These are phyloP conservation scores for Aradophagus sp. DNA, from an alignment of 1,140 invertebrate genomes.

Conservation along the genomic window DNA sequence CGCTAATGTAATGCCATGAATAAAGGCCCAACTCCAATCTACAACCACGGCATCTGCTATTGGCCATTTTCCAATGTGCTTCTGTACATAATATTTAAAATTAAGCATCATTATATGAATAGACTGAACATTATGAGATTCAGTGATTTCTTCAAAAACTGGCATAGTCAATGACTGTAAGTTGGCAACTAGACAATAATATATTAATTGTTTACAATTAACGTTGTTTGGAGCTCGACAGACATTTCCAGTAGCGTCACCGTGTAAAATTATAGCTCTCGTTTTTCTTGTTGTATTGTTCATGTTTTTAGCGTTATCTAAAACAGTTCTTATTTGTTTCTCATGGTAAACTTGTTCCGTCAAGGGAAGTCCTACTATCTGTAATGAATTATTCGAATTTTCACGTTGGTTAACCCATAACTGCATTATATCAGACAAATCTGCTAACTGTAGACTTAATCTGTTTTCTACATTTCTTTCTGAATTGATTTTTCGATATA, in stretches of 20 bases:
- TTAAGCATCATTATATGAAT: slow-evolving; percentile 16
- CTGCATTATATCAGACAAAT: slow-evolving; percentile 35
- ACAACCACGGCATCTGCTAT: slow-evolving; percentile 23
- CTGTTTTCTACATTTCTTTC: slow-evolving; percentile 19
- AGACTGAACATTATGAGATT: slow-evolving; percentile 17
- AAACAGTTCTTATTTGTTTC: slow-evolving; percentile 9
- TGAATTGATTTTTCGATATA: slow-evolving; percentile 29
- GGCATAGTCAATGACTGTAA: slow-evolving; percentile 3
- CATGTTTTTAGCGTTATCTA: slow-evolving; percentile 11
- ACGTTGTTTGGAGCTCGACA: slow-evolving; percentile 29
- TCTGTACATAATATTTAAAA: slow-evolving; percentile 18
- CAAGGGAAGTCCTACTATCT: slow-evolving; percentile 11
- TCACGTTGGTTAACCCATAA: too few relatives aligned
- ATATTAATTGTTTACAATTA: slow-evolving; percentile 35
- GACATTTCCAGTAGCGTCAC: slow-evolving; percentile 43
- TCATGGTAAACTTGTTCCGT: slow-evolving; percentile 18
- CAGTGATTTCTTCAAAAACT: slow-evolving; percentile 18
- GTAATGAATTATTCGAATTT: slow-evolving; percentile 8
- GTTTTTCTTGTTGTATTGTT: neutral
- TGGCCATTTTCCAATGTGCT: slow-evolving; percentile 23
- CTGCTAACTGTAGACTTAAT: slow-evolving; percentile 16
- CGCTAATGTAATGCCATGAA: slow-evolving; percentile 16
- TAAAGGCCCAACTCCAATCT: slow-evolving; percentile 39
- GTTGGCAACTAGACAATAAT: slow-evolving; percentile 32
- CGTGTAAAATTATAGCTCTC: slow-evolving; percentile 29